Evolutionary conservation across 2,888 invertebrate genomes (phyloP).

Genomic region (Synanthedon andrenaeformis): DNA sequence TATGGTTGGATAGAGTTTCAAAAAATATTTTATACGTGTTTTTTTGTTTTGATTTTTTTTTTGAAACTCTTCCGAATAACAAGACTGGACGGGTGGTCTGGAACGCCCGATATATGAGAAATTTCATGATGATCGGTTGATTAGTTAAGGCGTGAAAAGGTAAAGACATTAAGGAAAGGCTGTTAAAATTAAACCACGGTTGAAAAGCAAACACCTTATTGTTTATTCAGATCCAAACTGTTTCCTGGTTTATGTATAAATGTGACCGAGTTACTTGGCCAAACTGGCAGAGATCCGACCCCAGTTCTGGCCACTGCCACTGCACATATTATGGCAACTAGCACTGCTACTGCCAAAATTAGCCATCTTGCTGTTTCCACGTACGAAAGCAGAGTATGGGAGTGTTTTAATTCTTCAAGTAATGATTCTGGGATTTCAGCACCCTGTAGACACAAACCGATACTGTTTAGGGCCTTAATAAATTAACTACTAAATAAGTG

Average conservation of each 20-base stretch:
- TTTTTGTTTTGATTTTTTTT: too few relatives aligned
- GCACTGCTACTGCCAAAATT: constrained; percentile 34
- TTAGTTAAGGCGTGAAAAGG: too few relatives aligned
- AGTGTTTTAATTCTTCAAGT: constrained; percentile 35
- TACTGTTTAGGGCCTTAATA: not conserved
- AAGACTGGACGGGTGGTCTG: too few relatives aligned
- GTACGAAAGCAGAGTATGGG: constrained; percentile 40
- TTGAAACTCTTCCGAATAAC: too few relatives aligned
- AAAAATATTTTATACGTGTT: too few relatives aligned
- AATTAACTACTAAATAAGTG: too few relatives aligned
- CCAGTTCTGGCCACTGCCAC: constrained; percentile 23
- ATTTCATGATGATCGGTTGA: too few relatives aligned
- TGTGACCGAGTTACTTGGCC: constrained; percentile 46
- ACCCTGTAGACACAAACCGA: constrained; percentile 31
- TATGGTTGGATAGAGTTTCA: too few relatives aligned
- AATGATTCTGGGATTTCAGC: constrained; percentile 40
- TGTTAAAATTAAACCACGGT: too few relatives aligned
- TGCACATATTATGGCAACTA: constrained; percentile 18
- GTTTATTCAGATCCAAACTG: constrained; percentile 32
- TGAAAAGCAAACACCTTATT: constrained; percentile 9
- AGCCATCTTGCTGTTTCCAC: constrained; percentile 52
- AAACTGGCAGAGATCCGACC: constrained; percentile 26
- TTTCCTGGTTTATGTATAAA: constrained; percentile 37
- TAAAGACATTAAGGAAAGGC: too few relatives aligned
- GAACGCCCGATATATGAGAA: too few relatives aligned